Evolutionary conservation across 2,113 vertebrate species (phyloP).

Genomic region (Lophura nycthemera): DNA sequence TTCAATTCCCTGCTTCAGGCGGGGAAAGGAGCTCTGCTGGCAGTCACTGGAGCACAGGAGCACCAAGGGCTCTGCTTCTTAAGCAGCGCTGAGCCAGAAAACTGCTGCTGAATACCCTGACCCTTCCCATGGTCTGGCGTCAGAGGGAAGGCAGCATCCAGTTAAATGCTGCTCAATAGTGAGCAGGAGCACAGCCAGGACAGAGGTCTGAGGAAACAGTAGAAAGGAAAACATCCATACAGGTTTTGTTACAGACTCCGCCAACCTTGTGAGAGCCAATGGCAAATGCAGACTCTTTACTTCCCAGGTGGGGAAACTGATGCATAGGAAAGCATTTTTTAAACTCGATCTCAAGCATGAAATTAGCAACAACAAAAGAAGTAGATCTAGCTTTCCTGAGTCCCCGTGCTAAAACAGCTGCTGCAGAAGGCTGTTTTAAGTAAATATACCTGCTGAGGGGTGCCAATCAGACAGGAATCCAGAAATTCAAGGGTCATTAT

Average conservation of each 20-base stretch:
- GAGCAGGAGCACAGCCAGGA: background rate
- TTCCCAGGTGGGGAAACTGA: background rate
- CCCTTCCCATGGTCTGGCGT: background rate
- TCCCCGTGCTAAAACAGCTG: conserved; percentile 27
- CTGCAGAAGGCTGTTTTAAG: conserved; percentile 23
- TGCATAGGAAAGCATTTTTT: background rate
- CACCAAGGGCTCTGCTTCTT: background rate
- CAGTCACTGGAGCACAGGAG: background rate
- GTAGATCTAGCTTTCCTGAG: background rate
- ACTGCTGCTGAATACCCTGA: background rate
- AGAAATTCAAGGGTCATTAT: conserved; percentile 58
- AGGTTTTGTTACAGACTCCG: background rate
- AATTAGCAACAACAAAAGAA: conserved; percentile 3
- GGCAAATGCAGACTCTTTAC: background rate
- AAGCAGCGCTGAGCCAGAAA: background rate
- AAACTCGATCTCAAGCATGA: conserved; percentile 9
- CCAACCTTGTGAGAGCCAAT: background rate
- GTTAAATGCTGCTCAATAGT: background rate
- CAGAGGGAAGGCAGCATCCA: background rate
- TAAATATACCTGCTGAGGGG: conserved; percentile 24
- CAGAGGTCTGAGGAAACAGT: background rate
- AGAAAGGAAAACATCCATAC: background rate
- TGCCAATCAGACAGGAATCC: conserved; percentile 49
- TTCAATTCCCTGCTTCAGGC: background rate
- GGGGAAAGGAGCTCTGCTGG: background rate